Base-by-base conservation (phyloP, 2,888 invertebrate genomes). In the Nymphalis urticae region DNA sequence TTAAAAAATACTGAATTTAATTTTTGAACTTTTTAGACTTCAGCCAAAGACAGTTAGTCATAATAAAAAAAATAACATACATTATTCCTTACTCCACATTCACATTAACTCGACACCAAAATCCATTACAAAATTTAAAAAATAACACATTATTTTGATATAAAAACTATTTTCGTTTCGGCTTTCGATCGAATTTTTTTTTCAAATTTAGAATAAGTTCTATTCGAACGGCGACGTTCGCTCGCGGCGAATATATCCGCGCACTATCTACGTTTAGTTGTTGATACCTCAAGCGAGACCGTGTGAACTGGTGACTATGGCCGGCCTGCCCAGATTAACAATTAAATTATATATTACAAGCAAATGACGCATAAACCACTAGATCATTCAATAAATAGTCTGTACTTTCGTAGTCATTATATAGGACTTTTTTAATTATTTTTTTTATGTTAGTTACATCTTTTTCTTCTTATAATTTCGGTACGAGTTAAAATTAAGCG, bases 141-240 rank as follows among this genome's bases (percentile, higher is more conserved):
- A 42, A 9, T 2, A 50, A 50, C n/a, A 50, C n/a, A 51, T 8
- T 51, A 9, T 2, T 19, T 19, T 19, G 5, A 51, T 8, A 51
- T 21, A 21, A 48, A n/a, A 17, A n/a, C 27, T 32, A 32, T 32
- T 32, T 32, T 6, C 6, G 6, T 32, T 32, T 6, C 3, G 27
- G 27, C 27, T 32, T 32, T 42, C 42, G 42, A 13, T 42, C 42
- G 42, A 27, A 54, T 17, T 17, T 2, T 6, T 6, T 32, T 32
- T 54, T 54, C 54, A 27, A 54, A 54, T 54, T 54, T 54, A 27
- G 54, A 54, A 24, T 24, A 2, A 9, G 54, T 27, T 13, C 13
- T 42, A 6, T 42, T 54, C 21, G 54, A 54, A 24, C 24, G n/a
- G 58, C 56, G 42, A 58, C 58, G 58, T 58, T 36, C 58, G 58